Evolutionary conservation across 2,113 vertebrate species (phyloP).

Genomic region (Naja naja): DNA sequence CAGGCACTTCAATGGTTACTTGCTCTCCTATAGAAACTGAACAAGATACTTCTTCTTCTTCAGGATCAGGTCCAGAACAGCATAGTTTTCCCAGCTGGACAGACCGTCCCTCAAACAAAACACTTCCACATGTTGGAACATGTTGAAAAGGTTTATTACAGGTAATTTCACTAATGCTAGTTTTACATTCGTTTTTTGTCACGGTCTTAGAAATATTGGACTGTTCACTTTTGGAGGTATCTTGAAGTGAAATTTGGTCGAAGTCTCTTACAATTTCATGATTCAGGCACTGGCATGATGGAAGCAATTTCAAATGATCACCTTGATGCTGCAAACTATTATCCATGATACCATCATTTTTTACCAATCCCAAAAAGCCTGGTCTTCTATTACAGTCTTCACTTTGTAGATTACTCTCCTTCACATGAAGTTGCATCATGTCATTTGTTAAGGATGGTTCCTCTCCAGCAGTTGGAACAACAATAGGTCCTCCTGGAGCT

Average conservation of each 20-base stretch:
- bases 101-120: conserved; percentile 71
- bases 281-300: conserved; percentile 63
- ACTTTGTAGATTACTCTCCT: conserved; percentile 54
- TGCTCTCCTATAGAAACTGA: conserved; percentile 75
- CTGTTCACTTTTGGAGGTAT: conserved; percentile 50
- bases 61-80: conserved; percentile 76
- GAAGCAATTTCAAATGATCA: conserved; percentile 54
- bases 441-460: conserved; percentile 52
- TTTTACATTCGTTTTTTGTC: conserved; percentile 61
- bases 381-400: conserved; percentile 63
- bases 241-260: conserved; percentile 75
- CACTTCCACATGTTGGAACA: conserved; percentile 64
- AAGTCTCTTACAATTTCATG: conserved; percentile 80
- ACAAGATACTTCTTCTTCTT: conserved; percentile 80
- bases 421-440: conserved; percentile 52
- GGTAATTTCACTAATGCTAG: conserved; percentile 40
- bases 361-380: conserved; percentile 68
- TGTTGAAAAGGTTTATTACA: conserved; percentile 66
- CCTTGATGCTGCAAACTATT: conserved; percentile 52
- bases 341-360: conserved; percentile 64
- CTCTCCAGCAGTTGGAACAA: conserved; percentile 84
- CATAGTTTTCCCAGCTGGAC: conserved; percentile 77
- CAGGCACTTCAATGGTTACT: conserved; percentile 74
- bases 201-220: conserved; percentile 36
- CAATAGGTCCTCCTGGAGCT: conserved; percentile 74